These are phyloP conservation scores for Achlya flavicornis DNA, from an alignment of 2,888 invertebrate species.

Conservation along the genomic window DNA sequence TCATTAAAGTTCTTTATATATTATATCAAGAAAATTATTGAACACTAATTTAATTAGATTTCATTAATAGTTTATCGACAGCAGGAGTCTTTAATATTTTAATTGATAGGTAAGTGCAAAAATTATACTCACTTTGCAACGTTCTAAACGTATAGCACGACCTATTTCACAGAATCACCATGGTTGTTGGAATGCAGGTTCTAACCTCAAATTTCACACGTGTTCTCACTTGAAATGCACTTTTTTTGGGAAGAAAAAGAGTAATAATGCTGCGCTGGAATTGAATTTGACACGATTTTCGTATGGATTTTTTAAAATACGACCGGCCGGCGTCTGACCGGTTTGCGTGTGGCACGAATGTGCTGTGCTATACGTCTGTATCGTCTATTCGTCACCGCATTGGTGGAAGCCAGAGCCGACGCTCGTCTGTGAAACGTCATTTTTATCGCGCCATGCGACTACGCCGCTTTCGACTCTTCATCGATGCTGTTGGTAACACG, in stretches of 20 bases:
- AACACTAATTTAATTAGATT: no score
- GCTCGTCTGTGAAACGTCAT: conserved; percentile 61
- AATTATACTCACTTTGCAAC: conserved; percentile 9
- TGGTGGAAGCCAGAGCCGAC: conserved; percentile 45
- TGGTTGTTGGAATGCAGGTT: conserved; percentile 31
- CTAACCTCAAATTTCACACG: conserved; percentile 50
- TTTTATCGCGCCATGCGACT: conserved; percentile 66
- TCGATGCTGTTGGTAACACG: conserved; percentile 22
- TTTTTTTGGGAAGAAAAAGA: conserved; percentile 12
- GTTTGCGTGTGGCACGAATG: conserved; percentile 46
- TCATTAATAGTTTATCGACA: no score
- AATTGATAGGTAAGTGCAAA: conserved; percentile 3
- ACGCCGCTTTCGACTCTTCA: conserved; percentile 47
- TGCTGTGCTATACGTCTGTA: conserved; percentile 42
- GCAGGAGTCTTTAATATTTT: not conserved
- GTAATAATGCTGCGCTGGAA: conserved; percentile 3
- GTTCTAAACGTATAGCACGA: not conserved
- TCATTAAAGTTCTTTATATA: not conserved
- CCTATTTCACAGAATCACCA: conserved; percentile 50
- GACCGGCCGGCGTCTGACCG: conserved; percentile 56
- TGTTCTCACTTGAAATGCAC: conserved; percentile 23
- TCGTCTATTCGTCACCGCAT: conserved; percentile 35
- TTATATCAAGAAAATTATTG: no score
- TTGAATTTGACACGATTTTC: conserved; percentile 26
- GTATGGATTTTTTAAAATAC: conserved; percentile 23